These are phyloP conservation scores for Hesperophylax magnus DNA, from an alignment of 1,140 invertebrate genomes.

Conservation along the genomic window DNA sequence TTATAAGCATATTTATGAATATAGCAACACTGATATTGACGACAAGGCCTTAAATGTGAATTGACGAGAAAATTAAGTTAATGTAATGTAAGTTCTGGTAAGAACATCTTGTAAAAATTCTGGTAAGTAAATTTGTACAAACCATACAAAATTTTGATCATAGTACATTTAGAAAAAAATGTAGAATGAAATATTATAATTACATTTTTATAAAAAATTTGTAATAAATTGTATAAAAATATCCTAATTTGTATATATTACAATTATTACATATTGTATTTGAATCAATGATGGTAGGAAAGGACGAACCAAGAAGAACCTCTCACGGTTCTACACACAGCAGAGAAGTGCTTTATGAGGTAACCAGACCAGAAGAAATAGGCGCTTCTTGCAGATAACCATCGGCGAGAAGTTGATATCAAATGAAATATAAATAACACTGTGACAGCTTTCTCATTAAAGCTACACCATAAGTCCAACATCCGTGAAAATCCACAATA, in stretches of 20 bases:
- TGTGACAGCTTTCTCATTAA: too few species aligned
- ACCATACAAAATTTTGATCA: constrained; percentile 7
- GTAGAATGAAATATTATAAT: constrained; percentile 12
- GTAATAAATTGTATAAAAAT: constrained; percentile 18
- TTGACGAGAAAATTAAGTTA: background rate
- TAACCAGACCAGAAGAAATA: too few species aligned
- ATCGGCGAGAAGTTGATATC: too few species aligned
- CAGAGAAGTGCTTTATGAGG: too few species aligned
- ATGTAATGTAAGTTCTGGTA: background rate
- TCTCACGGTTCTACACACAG: too few species aligned
- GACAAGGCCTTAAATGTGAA: background rate
- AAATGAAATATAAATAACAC: too few species aligned
- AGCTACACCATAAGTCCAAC: too few species aligned
- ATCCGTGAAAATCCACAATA: too few species aligned
- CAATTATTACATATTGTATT: too few species aligned
- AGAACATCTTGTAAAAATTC: background rate
- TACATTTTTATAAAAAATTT: background rate
- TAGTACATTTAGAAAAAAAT: background rate
- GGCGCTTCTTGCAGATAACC: too few species aligned
- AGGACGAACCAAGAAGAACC: too few species aligned
- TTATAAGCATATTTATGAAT: constrained; percentile 19
- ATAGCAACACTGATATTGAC: background rate
- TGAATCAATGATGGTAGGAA: too few species aligned
- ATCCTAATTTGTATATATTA: constrained; percentile 25
- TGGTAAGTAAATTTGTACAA: constrained; percentile 23